A percentile compares a stretch with the other conserved stretches of the same genome.
Conservation (phyloP, 2,113 vertebrate species). For the Gasterosteus nipponicus region DNA sequence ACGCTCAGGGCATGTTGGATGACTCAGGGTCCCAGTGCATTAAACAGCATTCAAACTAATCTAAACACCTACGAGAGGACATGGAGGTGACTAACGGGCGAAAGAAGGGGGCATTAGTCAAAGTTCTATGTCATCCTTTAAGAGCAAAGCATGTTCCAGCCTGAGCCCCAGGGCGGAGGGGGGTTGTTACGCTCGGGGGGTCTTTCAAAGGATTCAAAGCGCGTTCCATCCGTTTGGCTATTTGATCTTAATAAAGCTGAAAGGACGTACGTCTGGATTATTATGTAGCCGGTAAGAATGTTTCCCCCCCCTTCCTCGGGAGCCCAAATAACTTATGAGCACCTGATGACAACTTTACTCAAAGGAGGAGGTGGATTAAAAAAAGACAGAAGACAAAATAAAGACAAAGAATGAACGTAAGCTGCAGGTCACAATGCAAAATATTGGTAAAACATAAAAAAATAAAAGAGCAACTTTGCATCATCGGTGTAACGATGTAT, state of each 20-base stretch:
- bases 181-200: background rate
- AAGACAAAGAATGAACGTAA: too few species aligned
- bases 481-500: too few species aligned
- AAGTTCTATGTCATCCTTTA: conserved; percentile 31
- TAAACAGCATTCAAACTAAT: conserved; percentile 50
- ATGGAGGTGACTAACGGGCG: conserved; percentile 37
- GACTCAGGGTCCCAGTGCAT: conserved; percentile 45
- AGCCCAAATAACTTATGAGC: too few species aligned
- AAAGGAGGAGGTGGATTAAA: too few species aligned
- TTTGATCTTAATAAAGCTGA: background rate
- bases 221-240: background rate
- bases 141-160: conserved; percentile 28
- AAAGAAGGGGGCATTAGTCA: conserved; percentile 41
- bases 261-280: background rate
- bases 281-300: background rate
- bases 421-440: too few species aligned
- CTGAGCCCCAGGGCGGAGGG: conserved; percentile 6
- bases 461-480: too few species aligned
- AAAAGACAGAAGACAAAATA: too few species aligned
- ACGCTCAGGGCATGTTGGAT: conserved; percentile 31
- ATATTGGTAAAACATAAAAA: too few species aligned
- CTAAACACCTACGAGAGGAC: conserved; percentile 62
- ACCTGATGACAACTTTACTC: background rate
- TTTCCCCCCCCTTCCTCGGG: background rate
- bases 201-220: background rate